These are phyloP conservation scores for Rattus norvegicus DNA, from an alignment of 2,113 vertebrate genomes.

Conservation along the genomic window DNA sequence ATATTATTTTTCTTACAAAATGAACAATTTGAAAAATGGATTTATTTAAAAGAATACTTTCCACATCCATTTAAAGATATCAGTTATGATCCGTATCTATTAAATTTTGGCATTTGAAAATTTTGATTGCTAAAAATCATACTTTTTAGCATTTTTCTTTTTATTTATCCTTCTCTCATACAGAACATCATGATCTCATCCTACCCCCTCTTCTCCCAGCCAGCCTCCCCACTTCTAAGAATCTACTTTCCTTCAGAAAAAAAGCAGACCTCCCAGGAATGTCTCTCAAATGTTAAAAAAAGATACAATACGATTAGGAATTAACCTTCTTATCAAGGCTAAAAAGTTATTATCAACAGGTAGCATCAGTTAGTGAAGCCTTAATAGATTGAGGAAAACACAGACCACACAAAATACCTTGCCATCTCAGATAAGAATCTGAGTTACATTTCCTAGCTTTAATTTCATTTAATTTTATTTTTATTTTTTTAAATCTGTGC, in stretches of 20 bases:
- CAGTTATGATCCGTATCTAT: not conserved
- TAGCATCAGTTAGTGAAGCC: not conserved
- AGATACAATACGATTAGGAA: not conserved
- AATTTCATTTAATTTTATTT: not conserved
- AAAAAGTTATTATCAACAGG: not conserved
- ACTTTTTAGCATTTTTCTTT: not conserved
- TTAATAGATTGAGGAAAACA: not conserved
- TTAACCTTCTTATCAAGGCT: not conserved
- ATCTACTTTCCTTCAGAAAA: not conserved
- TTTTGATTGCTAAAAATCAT: not conserved
- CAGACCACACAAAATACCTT: not conserved
- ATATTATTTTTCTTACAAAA: slow-evolving; percentile 7
- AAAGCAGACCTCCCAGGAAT: not conserved
- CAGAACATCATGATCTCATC: not conserved
- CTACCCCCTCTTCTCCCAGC: not conserved
- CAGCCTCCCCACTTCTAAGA: not conserved
- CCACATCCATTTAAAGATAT: not conserved
- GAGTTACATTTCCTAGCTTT: not conserved
- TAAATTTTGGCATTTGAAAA: not conserved
- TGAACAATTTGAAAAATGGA: not conserved
- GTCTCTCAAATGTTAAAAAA: not conserved
- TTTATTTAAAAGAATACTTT: not conserved
- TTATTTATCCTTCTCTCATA: not conserved
- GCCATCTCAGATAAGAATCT: not conserved
- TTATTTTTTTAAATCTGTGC: not conserved